These are phyloP conservation scores for Bembecia ichneumoniformis DNA, from an alignment of 2,888 invertebrate genomes.

Conservation along the genomic window DNA sequence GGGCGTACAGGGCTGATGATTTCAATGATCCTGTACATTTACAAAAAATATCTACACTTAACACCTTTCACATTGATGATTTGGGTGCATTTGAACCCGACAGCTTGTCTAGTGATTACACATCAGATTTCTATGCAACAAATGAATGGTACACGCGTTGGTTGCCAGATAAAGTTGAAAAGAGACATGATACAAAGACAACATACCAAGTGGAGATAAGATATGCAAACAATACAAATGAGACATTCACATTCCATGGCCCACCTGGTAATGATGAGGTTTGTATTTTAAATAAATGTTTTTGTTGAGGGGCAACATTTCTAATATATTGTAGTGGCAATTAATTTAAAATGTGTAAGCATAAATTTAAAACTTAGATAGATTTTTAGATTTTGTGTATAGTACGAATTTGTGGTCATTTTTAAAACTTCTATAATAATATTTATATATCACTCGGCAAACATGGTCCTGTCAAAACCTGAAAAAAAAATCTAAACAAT, in stretches of 20 bases:
- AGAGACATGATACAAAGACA: constrained; percentile 90
- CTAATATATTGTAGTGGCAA: not conserved
- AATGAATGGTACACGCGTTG: constrained; percentile 95
- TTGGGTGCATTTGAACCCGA: constrained; percentile 87
- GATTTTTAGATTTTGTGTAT: too few species aligned
- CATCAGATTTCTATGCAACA: constrained; percentile 89
- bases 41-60: constrained; percentile 94
- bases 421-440: too few species aligned
- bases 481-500: too few species aligned
- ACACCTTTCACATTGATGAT: constrained; percentile 90
- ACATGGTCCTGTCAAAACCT: too few species aligned
- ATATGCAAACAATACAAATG: constrained; percentile 94
- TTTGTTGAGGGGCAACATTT: not conserved
- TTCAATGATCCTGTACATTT: constrained; percentile 96
- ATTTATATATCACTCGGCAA: too few species aligned
- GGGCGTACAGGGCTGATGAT: constrained; percentile 92
- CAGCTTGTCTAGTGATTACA: constrained; percentile 88
- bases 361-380: too few species aligned
- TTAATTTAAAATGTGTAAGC: not conserved
- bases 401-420: too few species aligned
- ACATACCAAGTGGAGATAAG: constrained; percentile 95
- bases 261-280: constrained; percentile 92
- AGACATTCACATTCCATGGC: constrained; percentile 96
- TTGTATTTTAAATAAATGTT: constrained; percentile 14
- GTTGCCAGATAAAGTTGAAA: constrained; percentile 89